Percentiles rank a stretch among this genome's conserved stretches.
These are phyloP conservation scores for Chirona hameri DNA, from an alignment of 2,888 invertebrate species.

Conservation along the genomic window DNA sequence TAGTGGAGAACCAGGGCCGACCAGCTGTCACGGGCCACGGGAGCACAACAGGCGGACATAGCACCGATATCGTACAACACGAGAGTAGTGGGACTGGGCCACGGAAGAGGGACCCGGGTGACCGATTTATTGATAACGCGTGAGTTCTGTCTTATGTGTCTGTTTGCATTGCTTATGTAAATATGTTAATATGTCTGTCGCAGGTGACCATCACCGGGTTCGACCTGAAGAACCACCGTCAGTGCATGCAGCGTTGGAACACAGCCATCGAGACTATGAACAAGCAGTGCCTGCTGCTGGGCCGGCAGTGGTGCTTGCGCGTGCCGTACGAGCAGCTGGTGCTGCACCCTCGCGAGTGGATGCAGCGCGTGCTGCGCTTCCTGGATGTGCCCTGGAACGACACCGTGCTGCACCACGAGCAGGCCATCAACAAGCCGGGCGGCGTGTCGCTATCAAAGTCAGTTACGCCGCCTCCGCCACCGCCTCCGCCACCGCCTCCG, in stretches of 20 bases:
- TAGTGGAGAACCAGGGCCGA: neutral
- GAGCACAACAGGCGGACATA: too few species aligned
- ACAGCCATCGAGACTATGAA: conserved; percentile 92
- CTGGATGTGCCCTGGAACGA: conserved; percentile 92
- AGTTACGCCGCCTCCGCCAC: conserved; percentile 46
- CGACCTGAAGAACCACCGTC: conserved; percentile 86
- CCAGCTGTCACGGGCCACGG: too few species aligned
- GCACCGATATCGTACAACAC: too few species aligned
- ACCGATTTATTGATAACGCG: too few species aligned
- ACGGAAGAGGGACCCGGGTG: too few species aligned
- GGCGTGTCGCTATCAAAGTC: conserved; percentile 94
- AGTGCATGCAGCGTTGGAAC: conserved; percentile 96
- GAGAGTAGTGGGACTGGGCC: too few species aligned
- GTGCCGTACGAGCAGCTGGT: conserved; percentile 97
- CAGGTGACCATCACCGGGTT: conserved; percentile 83
- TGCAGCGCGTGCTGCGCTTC: conserved; percentile 82
- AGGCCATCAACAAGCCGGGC: conserved; percentile 90
- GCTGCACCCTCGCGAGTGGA: conserved; percentile 82
- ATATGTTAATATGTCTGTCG: neutral
- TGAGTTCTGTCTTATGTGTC: too few species aligned
- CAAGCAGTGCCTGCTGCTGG: conserved; percentile 79
- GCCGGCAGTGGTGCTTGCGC: conserved; percentile 65
- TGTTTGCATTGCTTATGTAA: too few species aligned
- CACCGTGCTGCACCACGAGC: conserved; percentile 94
- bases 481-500: too few species aligned